These are phyloP conservation scores for Lepus timidus DNA, from an alignment of 2,113 vertebrate genomes.

Conservation along the genomic window DNA sequence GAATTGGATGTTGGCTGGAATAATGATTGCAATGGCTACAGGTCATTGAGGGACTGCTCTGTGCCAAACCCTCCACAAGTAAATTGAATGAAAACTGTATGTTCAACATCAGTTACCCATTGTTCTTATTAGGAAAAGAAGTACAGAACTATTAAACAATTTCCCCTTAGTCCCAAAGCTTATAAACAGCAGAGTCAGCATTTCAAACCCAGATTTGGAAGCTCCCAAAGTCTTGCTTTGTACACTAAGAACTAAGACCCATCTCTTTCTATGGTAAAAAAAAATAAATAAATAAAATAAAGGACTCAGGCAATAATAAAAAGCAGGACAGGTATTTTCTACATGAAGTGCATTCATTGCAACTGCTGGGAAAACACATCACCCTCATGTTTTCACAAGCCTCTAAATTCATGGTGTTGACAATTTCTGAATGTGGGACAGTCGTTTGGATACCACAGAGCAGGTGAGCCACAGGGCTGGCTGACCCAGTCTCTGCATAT, in stretches of 20 bases:
- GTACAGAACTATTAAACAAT: background rate
- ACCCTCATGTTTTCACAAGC: background rate
- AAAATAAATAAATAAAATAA: background rate
- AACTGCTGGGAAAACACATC: background rate
- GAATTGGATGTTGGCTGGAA: background rate
- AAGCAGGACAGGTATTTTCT: background rate
- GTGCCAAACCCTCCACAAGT: background rate
- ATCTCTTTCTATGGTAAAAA: too few relatives aligned
- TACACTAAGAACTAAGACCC: too few relatives aligned
- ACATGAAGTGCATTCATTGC: background rate
- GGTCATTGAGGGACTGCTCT: background rate
- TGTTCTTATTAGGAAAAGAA: slow-evolving; percentile 3
- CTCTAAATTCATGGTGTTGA: background rate
- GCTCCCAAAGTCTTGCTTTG: background rate
- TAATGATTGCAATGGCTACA: background rate
- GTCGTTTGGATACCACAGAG: background rate
- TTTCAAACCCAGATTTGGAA: slow-evolving; percentile 1
- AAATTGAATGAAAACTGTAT: background rate
- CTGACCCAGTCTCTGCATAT: background rate
- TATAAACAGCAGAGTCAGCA: background rate
- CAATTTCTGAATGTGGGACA: background rate
- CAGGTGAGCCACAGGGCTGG: background rate
- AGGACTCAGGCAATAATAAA: background rate
- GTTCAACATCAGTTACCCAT: background rate
- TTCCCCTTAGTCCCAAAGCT: background rate